Evolutionary conservation across 2,113 vertebrate genomes (phyloP).

Genomic region (Cynocephalus volans): DNA sequence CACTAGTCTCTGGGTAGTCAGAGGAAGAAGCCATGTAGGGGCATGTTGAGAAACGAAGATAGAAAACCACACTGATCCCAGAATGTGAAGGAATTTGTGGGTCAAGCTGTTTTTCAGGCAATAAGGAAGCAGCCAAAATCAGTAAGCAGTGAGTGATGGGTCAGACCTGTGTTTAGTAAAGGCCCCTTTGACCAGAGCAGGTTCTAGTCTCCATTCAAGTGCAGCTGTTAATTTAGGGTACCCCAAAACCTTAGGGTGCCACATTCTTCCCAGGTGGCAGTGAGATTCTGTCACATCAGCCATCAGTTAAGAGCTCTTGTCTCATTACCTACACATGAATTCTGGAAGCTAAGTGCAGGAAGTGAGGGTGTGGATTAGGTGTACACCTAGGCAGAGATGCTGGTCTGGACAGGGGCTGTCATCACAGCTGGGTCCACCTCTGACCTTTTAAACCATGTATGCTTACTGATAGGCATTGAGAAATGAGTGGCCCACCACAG

Average conservation of each 20-base stretch:
- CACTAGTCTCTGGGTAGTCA: neutral
- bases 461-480: neutral
- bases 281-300: neutral
- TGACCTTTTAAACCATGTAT: neutral
- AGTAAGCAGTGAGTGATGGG: neutral
- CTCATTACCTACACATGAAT: neutral
- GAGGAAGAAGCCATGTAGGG: neutral
- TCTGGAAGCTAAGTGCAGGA: neutral
- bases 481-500: neutral
- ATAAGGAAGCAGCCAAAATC: neutral
- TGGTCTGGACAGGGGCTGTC: neutral
- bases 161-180: neutral
- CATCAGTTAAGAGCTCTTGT: neutral
- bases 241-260: neutral
- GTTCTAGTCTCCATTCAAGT: neutral
- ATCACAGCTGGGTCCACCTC: neutral
- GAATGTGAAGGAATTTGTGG: neutral
- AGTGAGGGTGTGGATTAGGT: fast-evolving
- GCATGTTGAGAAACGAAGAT: neutral
- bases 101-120: neutral
- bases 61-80: neutral
- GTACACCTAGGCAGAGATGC: neutral
- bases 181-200: neutral
- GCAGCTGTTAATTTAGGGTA: neutral
- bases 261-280: neutral